Evolutionary conservation across 2,797 vertebrate species (phyloP).

Genomic region (Parotocinclus haroldoi): DNA sequence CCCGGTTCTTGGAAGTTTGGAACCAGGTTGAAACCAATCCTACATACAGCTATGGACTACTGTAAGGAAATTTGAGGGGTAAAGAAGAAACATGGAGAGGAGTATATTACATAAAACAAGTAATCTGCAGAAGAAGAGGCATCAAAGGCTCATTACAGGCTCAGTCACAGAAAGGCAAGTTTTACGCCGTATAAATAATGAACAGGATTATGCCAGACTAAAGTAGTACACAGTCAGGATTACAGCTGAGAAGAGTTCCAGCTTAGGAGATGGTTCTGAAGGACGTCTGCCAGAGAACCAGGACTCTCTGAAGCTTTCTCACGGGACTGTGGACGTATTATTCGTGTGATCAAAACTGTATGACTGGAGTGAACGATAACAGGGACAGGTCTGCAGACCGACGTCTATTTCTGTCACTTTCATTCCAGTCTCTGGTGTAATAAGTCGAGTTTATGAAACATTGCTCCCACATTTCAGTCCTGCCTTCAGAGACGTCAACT

Average conservation of each 20-base stretch:
- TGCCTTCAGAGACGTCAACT: constrained; percentile 30
- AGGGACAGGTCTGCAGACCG: constrained; percentile 30
- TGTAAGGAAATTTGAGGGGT: constrained; percentile 3
- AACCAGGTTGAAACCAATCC: no score
- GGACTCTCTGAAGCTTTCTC: constrained; percentile 27
- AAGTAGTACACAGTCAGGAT: neutral
- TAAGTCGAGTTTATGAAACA: constrained; percentile 33
- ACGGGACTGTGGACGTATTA: constrained; percentile 32
- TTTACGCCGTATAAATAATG: constrained; percentile 37
- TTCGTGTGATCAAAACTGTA: constrained; percentile 34
- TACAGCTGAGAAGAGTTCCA: neutral
- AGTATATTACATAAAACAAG: constrained; percentile 66
- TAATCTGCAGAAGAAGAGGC: constrained; percentile 67
- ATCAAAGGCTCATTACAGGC: constrained; percentile 63
- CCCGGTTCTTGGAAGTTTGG: no score
- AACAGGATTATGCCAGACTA: constrained; percentile 7
- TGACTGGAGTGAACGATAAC: constrained; percentile 31
- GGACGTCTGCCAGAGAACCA: constrained; percentile 9
- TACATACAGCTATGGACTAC: constrained; percentile 15
- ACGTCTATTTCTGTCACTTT: constrained; percentile 34
- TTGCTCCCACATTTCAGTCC: constrained; percentile 24
- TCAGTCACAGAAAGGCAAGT: constrained; percentile 64
- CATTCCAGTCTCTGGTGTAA: constrained; percentile 27
- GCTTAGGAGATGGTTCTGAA: constrained; percentile 3
- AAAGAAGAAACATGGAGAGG: constrained; percentile 10